Conservation (phyloP, 2,113 vertebrate genomes). For the Upupa epops region DNA sequence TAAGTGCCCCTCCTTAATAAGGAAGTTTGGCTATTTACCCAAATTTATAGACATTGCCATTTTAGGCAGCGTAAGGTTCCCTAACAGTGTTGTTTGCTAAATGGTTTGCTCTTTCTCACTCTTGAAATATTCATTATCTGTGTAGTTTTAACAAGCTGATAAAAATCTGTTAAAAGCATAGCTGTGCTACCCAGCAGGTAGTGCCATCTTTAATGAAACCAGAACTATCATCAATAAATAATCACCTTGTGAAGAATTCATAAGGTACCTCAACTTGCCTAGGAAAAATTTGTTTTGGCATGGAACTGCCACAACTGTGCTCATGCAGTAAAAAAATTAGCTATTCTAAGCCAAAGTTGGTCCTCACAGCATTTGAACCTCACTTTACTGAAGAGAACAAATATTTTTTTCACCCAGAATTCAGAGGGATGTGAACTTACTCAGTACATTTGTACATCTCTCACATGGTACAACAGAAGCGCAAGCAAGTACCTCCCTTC, state of each 20-base stretch:
- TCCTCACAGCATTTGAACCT: background rate
- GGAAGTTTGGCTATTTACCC: conserved; percentile 39
- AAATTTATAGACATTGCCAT: conserved; percentile 53
- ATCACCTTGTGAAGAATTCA: conserved; percentile 74
- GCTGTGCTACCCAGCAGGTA: conserved; percentile 74
- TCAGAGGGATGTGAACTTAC: background rate
- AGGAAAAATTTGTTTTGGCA: conserved; percentile 12
- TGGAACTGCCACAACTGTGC: background rate
- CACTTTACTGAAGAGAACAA: background rate
- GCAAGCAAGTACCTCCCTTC: background rate
- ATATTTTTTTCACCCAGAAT: background rate
- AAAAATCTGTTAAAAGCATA: conserved; percentile 81
- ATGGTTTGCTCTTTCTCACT: conserved; percentile 68
- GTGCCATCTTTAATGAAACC: conserved; percentile 76
- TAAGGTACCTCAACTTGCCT: conserved; percentile 28
- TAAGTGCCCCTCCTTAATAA: conserved; percentile 33
- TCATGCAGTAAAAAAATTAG: background rate
- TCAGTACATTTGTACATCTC: background rate
- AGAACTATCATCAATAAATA: conserved; percentile 76
- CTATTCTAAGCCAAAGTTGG: background rate
- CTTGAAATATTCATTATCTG: conserved; percentile 80
- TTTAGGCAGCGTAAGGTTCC: conserved; percentile 48
- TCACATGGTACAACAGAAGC: background rate
- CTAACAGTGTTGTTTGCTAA: conserved; percentile 52
- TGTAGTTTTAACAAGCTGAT: conserved; percentile 76